A percentile compares a stretch with the other conserved stretches of the same genome.
Evolutionary conservation across 2,113 vertebrate species (phyloP).

Genomic region (Okapia johnstoni): DNA sequence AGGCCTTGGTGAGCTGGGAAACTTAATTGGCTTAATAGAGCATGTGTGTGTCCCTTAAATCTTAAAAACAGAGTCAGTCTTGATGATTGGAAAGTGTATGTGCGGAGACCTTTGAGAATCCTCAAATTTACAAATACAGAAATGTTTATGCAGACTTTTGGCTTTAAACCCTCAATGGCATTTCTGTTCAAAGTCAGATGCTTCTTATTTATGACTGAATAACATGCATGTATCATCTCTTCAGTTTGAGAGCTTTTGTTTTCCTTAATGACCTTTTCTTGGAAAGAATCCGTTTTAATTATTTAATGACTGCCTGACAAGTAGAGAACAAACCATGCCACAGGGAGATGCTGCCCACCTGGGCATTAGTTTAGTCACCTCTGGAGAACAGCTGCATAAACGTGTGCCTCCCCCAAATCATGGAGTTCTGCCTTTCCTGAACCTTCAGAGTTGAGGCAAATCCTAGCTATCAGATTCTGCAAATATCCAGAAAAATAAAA

Average conservation of each 20-base stretch:
- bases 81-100: neutral
- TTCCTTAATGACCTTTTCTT: neutral
- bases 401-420: rapidly evolving
- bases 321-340: neutral
- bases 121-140: neutral
- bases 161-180: neutral
- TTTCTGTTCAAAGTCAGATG: neutral
- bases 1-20: neutral
- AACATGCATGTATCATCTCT: neutral
- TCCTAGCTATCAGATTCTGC: neutral
- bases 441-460: neutral
- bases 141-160: neutral
- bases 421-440: neutral
- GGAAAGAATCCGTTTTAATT: neutral
- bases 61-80: neutral
- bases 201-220: neutral
- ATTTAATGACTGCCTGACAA: neutral
- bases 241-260: neutral
- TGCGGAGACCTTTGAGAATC: neutral
- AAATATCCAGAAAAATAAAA: neutral
- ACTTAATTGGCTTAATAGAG: neutral
- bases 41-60: neutral
- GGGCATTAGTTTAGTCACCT: neutral
- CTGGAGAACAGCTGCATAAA: neutral
- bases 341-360: neutral